These are phyloP conservation scores for Cyanistes caeruleus DNA, from an alignment of 2,113 vertebrate genomes.

Conservation along the genomic window DNA sequence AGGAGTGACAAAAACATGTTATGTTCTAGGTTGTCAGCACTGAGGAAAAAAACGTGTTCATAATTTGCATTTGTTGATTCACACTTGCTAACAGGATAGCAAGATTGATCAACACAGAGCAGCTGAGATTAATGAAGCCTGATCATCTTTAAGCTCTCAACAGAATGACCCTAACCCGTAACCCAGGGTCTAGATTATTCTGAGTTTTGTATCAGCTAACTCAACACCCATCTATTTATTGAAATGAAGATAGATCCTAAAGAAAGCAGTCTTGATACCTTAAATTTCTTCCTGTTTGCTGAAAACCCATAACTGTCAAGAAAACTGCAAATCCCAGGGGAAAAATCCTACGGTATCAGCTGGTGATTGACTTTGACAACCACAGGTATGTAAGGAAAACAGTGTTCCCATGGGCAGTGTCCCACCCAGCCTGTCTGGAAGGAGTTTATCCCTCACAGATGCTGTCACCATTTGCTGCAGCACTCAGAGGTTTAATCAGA, in stretches of 20 bases:
- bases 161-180: neutral
- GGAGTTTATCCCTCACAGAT: neutral
- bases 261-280: neutral
- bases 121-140: neutral
- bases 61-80: slow-evolving; percentile 1
- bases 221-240: neutral
- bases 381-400: neutral
- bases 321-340: neutral
- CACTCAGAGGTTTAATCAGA: neutral
- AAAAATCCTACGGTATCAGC: neutral
- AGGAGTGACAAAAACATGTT: neutral
- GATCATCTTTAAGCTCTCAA: neutral
- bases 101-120: neutral
- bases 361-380: neutral
- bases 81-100: neutral
- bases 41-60: neutral
- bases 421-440: neutral
- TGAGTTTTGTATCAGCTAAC: neutral
- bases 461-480: neutral
- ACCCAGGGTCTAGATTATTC: neutral
- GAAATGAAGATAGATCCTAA: neutral
- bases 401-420: neutral
- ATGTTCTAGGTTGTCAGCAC: neutral
- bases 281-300: neutral
- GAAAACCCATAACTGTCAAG: neutral